These are phyloP conservation scores for Silurus aristotelis DNA, from an alignment of 2,797 vertebrate species.

Conservation along the genomic window DNA sequence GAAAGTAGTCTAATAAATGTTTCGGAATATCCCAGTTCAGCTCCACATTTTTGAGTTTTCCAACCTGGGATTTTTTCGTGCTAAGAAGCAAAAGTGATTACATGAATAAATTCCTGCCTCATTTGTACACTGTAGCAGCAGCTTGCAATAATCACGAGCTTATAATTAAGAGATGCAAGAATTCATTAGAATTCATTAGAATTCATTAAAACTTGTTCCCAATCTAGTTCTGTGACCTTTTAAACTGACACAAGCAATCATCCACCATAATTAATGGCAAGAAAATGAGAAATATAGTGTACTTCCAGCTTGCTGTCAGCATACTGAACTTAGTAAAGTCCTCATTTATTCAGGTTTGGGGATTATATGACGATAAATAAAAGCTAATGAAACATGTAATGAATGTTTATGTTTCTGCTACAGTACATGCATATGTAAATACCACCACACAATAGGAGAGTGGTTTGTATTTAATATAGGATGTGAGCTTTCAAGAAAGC, in stretches of 20 bases:
- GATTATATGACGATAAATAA: background rate
- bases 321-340: slow-evolving; percentile 27
- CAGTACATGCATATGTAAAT: background rate
- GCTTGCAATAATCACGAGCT: slow-evolving; percentile 38
- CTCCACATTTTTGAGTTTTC: background rate
- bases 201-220: slow-evolving; percentile 47
- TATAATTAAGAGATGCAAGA: slow-evolving; percentile 46
- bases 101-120: slow-evolving; percentile 14
- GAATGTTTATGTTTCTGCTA: slow-evolving; percentile 4
- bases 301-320: slow-evolving; percentile 37
- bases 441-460: background rate
- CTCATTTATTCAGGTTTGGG: slow-evolving; percentile 14
- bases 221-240: slow-evolving; percentile 49
- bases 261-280: slow-evolving; percentile 51
- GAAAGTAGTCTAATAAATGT: background rate
- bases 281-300: slow-evolving; percentile 51
- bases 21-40: background rate
- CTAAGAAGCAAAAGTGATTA: background rate
- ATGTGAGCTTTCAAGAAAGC: background rate
- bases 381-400: slow-evolving; percentile 7
- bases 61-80: background rate
- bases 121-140: slow-evolving; percentile 35
- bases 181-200: slow-evolving; percentile 45
- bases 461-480: background rate
- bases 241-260: slow-evolving; percentile 51